Evolutionary conservation across 92 coral and sea anemone species (phyloP).

Genomic region (Montipora capitata): DNA sequence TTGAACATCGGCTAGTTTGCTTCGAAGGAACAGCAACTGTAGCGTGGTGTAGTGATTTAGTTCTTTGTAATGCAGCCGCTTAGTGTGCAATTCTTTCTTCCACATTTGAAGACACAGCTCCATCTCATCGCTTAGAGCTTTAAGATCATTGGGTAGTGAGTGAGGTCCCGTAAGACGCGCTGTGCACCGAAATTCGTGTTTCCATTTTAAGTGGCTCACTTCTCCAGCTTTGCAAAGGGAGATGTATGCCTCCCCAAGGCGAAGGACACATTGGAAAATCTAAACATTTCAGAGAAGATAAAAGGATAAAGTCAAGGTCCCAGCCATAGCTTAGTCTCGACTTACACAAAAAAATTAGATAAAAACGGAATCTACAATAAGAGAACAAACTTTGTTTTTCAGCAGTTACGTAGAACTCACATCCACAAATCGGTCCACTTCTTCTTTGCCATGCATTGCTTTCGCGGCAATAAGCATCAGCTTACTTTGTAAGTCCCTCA

Average conservation of each 20-base stretch:
- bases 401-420: constrained; percentile 30
- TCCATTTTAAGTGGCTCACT: constrained; percentile 88
- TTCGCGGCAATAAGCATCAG: constrained; percentile 96
- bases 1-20: constrained; percentile 73
- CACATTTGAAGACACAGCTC: constrained; percentile 73
- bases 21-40: constrained; percentile 83
- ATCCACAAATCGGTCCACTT: constrained; percentile 86
- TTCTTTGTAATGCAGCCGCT: constrained; percentile 62
- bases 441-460: constrained; percentile 84
- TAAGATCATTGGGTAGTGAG: constrained; percentile 32
- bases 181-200: constrained; percentile 66
- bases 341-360: background rate
- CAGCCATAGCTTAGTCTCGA: background rate
- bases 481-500: constrained; percentile 94
- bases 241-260: constrained; percentile 74
- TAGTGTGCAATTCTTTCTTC: constrained; percentile 70
- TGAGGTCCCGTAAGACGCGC: constrained; percentile 26
- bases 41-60: constrained; percentile 89
- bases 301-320: too few relatives aligned
- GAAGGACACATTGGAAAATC: constrained; percentile 69
- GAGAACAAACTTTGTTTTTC: too few relatives aligned
- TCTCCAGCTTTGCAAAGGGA: constrained; percentile 87
- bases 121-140: constrained; percentile 58
- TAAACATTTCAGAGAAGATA: background rate
- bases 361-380: too few relatives aligned